Conservation (phyloP, 2,113 vertebrate species). For the Lampris megalopsis region DNA sequence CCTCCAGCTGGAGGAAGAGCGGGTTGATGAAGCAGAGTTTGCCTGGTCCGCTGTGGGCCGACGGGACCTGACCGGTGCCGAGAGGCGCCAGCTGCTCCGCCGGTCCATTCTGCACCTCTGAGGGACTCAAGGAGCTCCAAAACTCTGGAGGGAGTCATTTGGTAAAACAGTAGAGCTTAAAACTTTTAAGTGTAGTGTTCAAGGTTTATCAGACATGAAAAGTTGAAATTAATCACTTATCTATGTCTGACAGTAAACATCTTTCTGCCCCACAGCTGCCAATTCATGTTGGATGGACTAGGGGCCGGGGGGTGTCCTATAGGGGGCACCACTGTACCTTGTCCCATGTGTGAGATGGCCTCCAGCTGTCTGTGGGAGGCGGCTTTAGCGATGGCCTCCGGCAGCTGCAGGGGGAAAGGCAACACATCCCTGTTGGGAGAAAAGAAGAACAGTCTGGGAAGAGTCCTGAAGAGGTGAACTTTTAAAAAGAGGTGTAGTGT, state of each 20-base stretch:
- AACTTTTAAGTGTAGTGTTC: neutral
- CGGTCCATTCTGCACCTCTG: slow-evolving; percentile 73
- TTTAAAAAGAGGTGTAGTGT: too few species aligned
- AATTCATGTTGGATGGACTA: too few species aligned
- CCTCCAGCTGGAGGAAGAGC: slow-evolving; percentile 84
- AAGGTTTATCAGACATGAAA: neutral
- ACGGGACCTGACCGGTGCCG: slow-evolving; percentile 33
- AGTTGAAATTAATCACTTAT: neutral
- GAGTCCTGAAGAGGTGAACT: too few species aligned
- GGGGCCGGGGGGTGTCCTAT: too few species aligned
- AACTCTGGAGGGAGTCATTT: slow-evolving; percentile 81
- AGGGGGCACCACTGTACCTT: slow-evolving; percentile 76
- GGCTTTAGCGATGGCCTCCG: slow-evolving; percentile 85
- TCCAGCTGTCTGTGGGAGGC: slow-evolving; percentile 88
- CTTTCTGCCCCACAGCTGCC: too few species aligned
- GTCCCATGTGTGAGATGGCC: slow-evolving; percentile 90
- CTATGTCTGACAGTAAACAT: too few species aligned
- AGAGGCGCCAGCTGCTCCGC: slow-evolving; percentile 65
- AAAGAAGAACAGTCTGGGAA: neutral
- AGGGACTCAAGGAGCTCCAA: slow-evolving; percentile 83
- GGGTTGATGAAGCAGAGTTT: slow-evolving; percentile 90
- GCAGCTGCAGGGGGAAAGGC: slow-evolving; percentile 87
- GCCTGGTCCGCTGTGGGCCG: slow-evolving; percentile 56
- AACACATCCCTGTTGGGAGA: slow-evolving; percentile 85
- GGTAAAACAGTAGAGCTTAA: neutral